Evolutionary conservation across 2,888 invertebrate genomes (phyloP).

Genomic region (Amblyjoppa proteus): DNA sequence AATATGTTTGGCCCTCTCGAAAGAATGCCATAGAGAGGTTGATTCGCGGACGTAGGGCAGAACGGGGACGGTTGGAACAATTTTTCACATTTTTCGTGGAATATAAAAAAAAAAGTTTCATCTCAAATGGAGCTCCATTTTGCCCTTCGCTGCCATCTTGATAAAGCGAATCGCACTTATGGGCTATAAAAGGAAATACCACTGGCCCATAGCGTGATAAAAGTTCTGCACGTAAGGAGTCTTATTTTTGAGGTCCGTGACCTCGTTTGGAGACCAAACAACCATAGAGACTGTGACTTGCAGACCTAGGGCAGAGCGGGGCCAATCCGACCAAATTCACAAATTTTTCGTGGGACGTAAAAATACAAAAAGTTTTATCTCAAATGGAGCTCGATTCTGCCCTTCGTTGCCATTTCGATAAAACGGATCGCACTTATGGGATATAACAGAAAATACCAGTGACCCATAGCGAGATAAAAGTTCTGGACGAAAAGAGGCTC

Average conservation of each 20-base stretch:
- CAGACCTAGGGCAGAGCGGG: not conserved
- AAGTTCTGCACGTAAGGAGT: constrained; percentile 1
- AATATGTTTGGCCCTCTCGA: not conserved
- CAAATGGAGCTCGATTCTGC: not conserved
- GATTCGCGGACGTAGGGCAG: not conserved
- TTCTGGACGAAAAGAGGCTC: not conserved
- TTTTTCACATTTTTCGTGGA: too few species aligned
- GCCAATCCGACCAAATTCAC: too few species aligned
- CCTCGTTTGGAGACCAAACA: not conserved
- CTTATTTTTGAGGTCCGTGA: constrained; percentile 19
- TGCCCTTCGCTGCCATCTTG: not conserved
- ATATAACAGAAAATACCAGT: constrained; percentile 6
- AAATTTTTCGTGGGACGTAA: not conserved
- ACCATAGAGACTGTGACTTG: not conserved
- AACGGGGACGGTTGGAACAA: too few species aligned
- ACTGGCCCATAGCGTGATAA: constrained; percentile 2
- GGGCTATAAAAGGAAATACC: not conserved
- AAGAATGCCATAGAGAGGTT: not conserved
- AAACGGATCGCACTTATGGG: constrained; percentile 37
- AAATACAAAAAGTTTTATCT: not conserved
- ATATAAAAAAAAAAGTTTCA: not conserved
- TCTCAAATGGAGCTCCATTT: not conserved
- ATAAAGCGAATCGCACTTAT: constrained; percentile 40
- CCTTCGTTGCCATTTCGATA: not conserved
- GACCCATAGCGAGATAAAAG: constrained; percentile 8